Base-by-base conservation (phyloP, 2,797 vertebrate species). In the Periophthalmus magnuspinnatus region DNA sequence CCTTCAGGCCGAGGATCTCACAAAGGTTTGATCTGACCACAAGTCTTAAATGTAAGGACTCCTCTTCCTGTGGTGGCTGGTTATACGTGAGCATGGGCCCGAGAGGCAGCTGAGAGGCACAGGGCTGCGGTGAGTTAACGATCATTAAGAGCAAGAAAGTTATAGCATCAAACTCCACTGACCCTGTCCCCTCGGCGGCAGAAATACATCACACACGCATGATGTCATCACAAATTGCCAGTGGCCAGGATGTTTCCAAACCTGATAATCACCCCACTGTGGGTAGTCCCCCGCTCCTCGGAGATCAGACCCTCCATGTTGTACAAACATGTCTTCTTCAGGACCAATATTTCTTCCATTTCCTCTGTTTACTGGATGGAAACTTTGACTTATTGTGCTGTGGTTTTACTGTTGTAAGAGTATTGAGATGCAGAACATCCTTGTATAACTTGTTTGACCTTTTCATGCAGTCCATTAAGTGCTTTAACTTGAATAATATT, bases 181-280 rank as follows among this genome's bases (percentile, higher is more conserved):
- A 86, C 82, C 84, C 77, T 80, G 77, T 87, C 80, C 70, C 76
- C 68, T 68, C 82, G 84, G 87, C 79, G 77, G 81, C 67, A 81
- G 81, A 90, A 88, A 91, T 87, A 83, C 87, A 90, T 91, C 85
- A 87, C 64, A 45, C 72, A 78, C 84, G 69, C 77, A 90, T 93
- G 90, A 92, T 91, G 91, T 93, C 91, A 93, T 89, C 82, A 82
- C 81, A 38, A 77, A 85, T 84, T 57, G 78, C 83, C 84, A 80
- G 76, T 70, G 82, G 86, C 81, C 90, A 89, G 90, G 88, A 93
- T 90, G 87, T 91, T 86, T 89, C 86, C 88, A 85, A 87, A 89
- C 72, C 83, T 83, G 82, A 86, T 92, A 90, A 90, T 92, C 81
- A 41, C 76, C 79, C 89, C 79, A 71, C 87, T 88, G 90, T 84